Conservation (phyloP, 2,113 vertebrate genomes). For the Melanerpes formicivorus region DNA sequence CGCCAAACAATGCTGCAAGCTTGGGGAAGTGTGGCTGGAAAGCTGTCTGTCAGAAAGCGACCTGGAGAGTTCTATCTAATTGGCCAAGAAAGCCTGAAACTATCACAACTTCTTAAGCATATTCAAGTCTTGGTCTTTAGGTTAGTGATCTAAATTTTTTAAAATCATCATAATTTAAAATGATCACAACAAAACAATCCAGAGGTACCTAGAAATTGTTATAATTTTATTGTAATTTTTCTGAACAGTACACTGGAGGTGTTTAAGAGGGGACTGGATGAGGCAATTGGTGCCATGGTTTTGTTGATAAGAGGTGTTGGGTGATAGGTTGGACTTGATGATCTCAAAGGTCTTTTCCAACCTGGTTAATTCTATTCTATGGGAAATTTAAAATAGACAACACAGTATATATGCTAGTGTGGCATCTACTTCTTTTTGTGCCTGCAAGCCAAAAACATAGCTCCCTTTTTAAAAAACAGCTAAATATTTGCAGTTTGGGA, state of each 20-base stretch:
- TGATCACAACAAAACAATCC: not conserved
- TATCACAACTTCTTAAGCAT: not conserved
- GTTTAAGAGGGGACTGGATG: no score
- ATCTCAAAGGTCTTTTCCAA: no score
- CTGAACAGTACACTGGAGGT: not conserved
- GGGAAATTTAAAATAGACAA: not conserved
- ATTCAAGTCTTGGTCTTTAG: not conserved
- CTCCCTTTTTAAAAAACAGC: not conserved
- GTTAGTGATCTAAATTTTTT: not conserved
- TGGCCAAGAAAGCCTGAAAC: no score
- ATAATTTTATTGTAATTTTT: not conserved
- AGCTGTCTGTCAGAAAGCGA: no score
- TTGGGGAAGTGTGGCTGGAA: no score
- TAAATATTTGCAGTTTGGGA: conserved; percentile 6
- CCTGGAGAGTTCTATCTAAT: no score
- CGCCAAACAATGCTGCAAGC: no score
- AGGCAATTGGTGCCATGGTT: no score
- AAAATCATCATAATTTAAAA: not conserved
- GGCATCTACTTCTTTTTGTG: not conserved
- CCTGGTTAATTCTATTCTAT: no score
- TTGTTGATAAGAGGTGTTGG: no score
- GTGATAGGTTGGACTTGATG: no score
- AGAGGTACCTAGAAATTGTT: not conserved
- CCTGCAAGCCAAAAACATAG: not conserved
- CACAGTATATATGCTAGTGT: not conserved